phyloP scores from a whole-genome alignment of 2,113 vertebrate species.

The Oryzias curvinotus region DNA sequence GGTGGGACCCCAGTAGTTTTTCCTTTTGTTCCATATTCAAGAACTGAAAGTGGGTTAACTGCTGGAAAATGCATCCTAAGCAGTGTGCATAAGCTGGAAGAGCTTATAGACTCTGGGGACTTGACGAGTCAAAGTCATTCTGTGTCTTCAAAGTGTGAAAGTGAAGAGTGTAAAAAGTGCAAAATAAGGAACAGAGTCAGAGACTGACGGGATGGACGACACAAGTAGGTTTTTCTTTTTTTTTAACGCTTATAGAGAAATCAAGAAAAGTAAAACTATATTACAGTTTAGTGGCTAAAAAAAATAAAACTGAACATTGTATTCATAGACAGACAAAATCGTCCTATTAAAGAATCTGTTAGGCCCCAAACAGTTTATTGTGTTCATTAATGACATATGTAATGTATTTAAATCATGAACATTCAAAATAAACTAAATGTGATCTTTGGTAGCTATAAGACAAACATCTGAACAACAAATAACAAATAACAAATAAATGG shows the following conservation, averaged over 20 bases:
- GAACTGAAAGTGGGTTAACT: constrained; percentile 57
- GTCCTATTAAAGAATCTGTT: too few species aligned
- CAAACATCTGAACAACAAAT: too few species aligned
- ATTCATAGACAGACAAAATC: neutral
- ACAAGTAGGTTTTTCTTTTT: constrained; percentile 9
- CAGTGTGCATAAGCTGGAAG: constrained; percentile 39
- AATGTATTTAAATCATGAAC: too few species aligned
- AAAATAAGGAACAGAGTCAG: constrained; percentile 19
- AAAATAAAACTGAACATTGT: neutral
- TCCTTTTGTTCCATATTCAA: constrained; percentile 39
- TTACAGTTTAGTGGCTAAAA: constrained; percentile 1
- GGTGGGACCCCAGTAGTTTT: constrained; percentile 43
- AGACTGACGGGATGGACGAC: constrained; percentile 7
- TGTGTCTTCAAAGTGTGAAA: constrained; percentile 39
- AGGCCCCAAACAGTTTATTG: too few species aligned
- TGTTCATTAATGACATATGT: too few species aligned
- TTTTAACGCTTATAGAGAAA: constrained; percentile 6
- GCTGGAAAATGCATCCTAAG: constrained; percentile 49
- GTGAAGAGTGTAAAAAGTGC: constrained; percentile 16
- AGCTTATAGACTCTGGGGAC: constrained; percentile 38
- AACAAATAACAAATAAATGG: too few species aligned
- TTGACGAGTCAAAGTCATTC: constrained; percentile 46
- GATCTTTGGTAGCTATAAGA: too few species aligned
- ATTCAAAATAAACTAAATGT: too few species aligned
- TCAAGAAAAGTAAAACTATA: constrained; percentile 1